These are phyloP conservation scores for Entomobrya multifasciata DNA, from an alignment of 2,888 invertebrate genomes.

Conservation along the genomic window DNA sequence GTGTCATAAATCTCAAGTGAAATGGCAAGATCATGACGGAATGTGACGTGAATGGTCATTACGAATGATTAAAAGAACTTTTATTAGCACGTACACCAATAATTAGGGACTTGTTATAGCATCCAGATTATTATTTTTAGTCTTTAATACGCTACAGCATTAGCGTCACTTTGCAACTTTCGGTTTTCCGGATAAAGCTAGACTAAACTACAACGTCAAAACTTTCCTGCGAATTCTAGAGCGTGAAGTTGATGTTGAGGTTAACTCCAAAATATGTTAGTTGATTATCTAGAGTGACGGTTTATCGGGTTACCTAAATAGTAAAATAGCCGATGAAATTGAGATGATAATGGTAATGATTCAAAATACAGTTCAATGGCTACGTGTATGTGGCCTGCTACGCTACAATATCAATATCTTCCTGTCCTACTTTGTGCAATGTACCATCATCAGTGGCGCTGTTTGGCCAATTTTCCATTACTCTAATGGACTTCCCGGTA, in stretches of 20 bases:
- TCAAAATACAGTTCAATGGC: not conserved
- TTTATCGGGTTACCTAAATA: not conserved
- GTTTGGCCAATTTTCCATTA: conserved; percentile 19
- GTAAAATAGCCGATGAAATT: too few species aligned
- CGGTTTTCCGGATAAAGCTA: not conserved
- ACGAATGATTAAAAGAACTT: too few species aligned
- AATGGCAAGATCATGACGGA: too few species aligned
- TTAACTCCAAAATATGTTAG: not conserved
- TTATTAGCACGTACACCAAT: too few species aligned
- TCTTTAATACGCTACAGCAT: not conserved
- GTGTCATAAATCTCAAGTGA: too few species aligned
- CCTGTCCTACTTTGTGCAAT: conserved; percentile 4
- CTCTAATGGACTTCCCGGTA: conserved; percentile 48
- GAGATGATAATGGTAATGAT: too few species aligned
- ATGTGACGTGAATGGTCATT: too few species aligned
- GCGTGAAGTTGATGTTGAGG: too few species aligned
- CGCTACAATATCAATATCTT: not conserved
- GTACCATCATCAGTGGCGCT: not conserved
- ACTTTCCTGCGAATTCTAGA: not conserved
- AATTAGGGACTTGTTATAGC: not conserved
- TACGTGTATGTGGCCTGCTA: not conserved
- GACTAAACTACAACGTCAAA: not conserved
- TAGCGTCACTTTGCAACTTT: not conserved
- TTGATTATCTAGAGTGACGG: not conserved
- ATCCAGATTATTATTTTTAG: not conserved